phyloP scores from a whole-genome alignment of 2,797 vertebrate species.

The Octomys mimax region DNA sequence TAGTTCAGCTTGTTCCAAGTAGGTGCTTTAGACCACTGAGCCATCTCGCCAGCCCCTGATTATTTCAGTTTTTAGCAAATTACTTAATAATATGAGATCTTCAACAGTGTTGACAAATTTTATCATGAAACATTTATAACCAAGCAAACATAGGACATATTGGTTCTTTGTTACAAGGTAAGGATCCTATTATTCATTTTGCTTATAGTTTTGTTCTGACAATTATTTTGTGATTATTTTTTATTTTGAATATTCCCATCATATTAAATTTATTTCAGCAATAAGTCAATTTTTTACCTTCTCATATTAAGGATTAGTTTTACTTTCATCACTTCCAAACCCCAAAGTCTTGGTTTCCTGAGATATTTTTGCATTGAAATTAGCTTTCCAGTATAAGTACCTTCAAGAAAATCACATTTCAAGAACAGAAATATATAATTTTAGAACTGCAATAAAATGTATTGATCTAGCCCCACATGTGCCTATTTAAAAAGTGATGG shows the following conservation, averaged over 20 bases:
- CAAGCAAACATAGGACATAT: background rate
- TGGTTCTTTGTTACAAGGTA: background rate
- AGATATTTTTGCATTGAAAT: constrained; percentile 24
- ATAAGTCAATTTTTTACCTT: background rate
- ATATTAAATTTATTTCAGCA: background rate
- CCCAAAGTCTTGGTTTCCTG: background rate
- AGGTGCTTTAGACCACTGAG: too few species aligned
- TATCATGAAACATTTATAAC: background rate
- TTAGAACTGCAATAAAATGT: background rate
- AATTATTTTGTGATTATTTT: background rate
- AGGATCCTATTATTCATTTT: background rate
- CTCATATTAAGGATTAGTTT: background rate
- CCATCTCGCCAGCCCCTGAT: too few species aligned
- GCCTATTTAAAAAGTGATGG: background rate
- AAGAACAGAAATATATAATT: background rate
- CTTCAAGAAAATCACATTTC: background rate
- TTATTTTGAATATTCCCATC: background rate
- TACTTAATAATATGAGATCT: background rate
- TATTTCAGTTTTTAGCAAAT: background rate
- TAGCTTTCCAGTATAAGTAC: background rate
- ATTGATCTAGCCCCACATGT: background rate
- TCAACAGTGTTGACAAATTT: background rate
- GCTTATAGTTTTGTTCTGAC: background rate
- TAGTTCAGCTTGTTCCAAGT: too few species aligned
- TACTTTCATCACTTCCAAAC: background rate